Evolutionary conservation across 2,888 invertebrate genomes (phyloP).

Genomic region (Tetrapedia diversipes): DNA sequence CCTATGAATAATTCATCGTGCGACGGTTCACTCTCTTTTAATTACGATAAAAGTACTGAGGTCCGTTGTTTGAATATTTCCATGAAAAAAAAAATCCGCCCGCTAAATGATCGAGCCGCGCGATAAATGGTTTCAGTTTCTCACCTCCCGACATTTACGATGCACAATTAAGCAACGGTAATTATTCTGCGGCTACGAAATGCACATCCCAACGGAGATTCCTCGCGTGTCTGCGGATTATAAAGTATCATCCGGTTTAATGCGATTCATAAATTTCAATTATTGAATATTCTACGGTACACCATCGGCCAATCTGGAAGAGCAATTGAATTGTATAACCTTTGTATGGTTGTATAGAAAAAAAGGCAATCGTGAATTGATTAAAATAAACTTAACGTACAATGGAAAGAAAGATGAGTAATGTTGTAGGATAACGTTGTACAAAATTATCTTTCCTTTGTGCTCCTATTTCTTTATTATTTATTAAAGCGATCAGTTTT

Average conservation of each 20-base stretch:
- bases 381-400: too few relatives aligned
- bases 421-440: too few relatives aligned
- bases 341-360: too few relatives aligned
- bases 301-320: too few relatives aligned
- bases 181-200: not conserved
- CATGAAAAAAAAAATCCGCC: not conserved
- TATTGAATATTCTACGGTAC: not conserved
- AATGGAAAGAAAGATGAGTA: too few relatives aligned
- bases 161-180: not conserved
- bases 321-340: too few relatives aligned
- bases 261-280: not conserved
- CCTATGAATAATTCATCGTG: not conserved
- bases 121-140: not conserved
- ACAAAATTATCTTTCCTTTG: too few relatives aligned
- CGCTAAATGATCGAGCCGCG: too few relatives aligned
- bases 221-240: not conserved
- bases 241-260: not conserved
- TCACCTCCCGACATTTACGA: not conserved
- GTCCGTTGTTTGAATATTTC: not conserved
- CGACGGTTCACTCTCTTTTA: not conserved
- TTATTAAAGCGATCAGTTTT: too few relatives aligned
- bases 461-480: too few relatives aligned
- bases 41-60: not conserved
- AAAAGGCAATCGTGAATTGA: too few relatives aligned
- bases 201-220: not conserved